These are phyloP conservation scores for Neodiprion virginianus DNA, from an alignment of 1,140 invertebrate genomes.

Conservation along the genomic window DNA sequence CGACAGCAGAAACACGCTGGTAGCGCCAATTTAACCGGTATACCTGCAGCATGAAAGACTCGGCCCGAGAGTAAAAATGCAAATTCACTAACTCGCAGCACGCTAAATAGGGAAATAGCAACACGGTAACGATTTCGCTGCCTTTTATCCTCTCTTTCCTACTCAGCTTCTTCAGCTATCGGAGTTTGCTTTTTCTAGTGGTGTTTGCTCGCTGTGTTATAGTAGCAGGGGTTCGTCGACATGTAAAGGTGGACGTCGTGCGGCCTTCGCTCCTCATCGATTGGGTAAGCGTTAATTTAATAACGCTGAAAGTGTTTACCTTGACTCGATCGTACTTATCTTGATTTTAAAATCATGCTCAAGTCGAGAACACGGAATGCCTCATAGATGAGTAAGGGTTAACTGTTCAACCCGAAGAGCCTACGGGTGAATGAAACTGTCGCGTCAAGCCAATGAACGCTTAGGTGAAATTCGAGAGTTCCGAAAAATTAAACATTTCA, in stretches of 20 bases:
- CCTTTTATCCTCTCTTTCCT: no score
- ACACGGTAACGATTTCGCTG: no score
- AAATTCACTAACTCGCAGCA: no score
- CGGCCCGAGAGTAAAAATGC: background rate
- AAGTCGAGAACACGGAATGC: background rate
- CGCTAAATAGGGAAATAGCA: no score
- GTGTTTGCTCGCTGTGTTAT: background rate
- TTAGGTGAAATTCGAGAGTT: background rate
- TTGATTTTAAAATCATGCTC: background rate
- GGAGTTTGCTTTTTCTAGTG: background rate
- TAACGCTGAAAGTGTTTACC: background rate
- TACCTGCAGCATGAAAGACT: conserved; percentile 25
- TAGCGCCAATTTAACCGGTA: conserved; percentile 57
- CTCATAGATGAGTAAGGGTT: background rate
- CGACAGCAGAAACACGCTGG: conserved; percentile 59
- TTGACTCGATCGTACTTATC: background rate
- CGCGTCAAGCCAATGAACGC: background rate
- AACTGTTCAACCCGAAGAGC: background rate
- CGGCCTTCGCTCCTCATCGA: background rate
- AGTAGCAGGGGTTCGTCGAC: no score
- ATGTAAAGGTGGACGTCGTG: background rate
- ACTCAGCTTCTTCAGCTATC: no score
- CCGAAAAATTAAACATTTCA: conserved; percentile 16
- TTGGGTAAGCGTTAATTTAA: background rate
- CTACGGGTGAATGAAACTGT: background rate